A percentile compares a stretch with the other conserved stretches of the same genome.
Conservation (phyloP, 2,113 vertebrate species). For the Polypterus bichir region DNA sequence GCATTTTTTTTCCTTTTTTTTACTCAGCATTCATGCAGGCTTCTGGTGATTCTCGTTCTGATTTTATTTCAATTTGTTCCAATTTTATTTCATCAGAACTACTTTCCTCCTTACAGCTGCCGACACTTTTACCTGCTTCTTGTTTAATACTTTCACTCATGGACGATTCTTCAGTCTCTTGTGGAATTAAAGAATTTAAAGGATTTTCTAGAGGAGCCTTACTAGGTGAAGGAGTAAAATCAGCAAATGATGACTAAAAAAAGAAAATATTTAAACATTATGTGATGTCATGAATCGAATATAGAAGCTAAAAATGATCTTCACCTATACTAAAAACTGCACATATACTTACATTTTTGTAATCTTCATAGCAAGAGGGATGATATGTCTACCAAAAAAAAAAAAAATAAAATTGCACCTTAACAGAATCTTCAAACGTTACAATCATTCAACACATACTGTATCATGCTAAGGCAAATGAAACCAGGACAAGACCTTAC, state of each 20-base stretch:
- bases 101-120: slow-evolving; percentile 48
- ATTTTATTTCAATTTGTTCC: slow-evolving; percentile 18
- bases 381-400: slow-evolving; percentile 77
- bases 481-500: too few relatives aligned
- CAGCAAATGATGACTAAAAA: slow-evolving; percentile 51
- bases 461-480: too few relatives aligned
- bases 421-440: too few relatives aligned
- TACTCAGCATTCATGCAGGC: slow-evolving; percentile 27
- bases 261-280: slow-evolving; percentile 7
- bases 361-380: slow-evolving; percentile 92
- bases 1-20: slow-evolving; percentile 29
- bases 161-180: slow-evolving; percentile 55
- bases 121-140: slow-evolving; percentile 50
- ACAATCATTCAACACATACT: too few relatives aligned
- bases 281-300: not conserved
- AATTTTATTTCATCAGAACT: slow-evolving; percentile 17
- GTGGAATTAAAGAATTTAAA: slow-evolving; percentile 72
- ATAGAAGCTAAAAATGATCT: not conserved
- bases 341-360: slow-evolving; percentile 80
- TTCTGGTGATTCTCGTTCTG: slow-evolving; percentile 20
- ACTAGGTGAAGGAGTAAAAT: slow-evolving; percentile 83
- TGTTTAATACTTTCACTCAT: slow-evolving; percentile 60
- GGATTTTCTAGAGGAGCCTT: slow-evolving; percentile 80
- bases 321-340: not conserved
- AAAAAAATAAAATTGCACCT: not conserved